Evolutionary conservation across 2,797 vertebrate species (phyloP), one percentile per base, ranked within the genome.

Genomic region (Schizopygopsis pylzovi): DNA sequence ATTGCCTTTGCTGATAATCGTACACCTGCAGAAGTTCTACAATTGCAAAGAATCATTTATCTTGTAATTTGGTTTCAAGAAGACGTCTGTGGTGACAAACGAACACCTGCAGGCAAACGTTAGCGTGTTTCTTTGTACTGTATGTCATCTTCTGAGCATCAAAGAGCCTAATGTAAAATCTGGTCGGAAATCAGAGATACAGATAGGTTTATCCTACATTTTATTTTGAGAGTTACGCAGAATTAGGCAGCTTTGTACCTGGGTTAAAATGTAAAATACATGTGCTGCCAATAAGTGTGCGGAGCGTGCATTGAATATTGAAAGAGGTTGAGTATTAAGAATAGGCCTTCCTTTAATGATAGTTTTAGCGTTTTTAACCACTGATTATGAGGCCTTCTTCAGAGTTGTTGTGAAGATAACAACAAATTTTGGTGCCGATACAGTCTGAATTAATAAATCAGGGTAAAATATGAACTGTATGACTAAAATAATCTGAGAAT

Each of bases 11-110:
- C 63, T 37, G 28, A 81, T 52, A 81, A 68, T 70, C 43, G 45
- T 49, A 9, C 79, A 81, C 28, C 79, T 70, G 79, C 63, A 81
- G 45, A 81, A 68, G 20, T 28, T 47, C 56, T 41, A 65, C n/a
- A 41, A 37, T 52, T 52, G 43, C 25, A 12, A 45, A 15, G 28
- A 18, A n/a, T 52, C 63, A 49, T 39, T 81, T 54, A 70, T 81
- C 79, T 63, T 39, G 63, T 25, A 54, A 54, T 68, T 52, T 37
- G 11, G 16, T 81, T 81, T 41, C 33, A 72, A 65, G 68, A 54
- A 61, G 49, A 68, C 18, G 13, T 41, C 54, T 65, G 76, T 49
- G 47, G 72, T 80, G 70, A 68, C 33, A 45, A 73, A 73, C 20
- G 56, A 63, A 63, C 56, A 79, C 78, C 59, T 79, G 78, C 78